These are phyloP conservation scores for Anseranas semipalmata DNA, from an alignment of 2,113 vertebrate genomes.

Conservation along the genomic window DNA sequence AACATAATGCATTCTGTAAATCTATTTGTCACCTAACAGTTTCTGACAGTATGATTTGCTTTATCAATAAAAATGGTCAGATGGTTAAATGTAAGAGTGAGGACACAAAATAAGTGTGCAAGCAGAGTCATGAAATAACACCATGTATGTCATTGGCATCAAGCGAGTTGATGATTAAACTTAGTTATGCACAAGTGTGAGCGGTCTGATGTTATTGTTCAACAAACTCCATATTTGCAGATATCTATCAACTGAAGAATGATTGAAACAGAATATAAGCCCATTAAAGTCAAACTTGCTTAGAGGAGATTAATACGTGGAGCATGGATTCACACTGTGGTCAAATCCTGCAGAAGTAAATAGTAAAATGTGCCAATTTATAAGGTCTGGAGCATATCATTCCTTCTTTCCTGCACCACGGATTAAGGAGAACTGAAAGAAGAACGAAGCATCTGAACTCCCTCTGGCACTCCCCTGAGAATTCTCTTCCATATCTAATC, in stretches of 20 bases:
- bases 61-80: background rate
- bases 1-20: background rate
- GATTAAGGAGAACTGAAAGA: background rate
- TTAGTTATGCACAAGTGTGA: background rate
- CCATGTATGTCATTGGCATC: background rate
- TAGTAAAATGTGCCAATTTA: background rate
- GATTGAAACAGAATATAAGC: background rate
- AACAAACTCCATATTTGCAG: background rate
- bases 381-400: background rate
- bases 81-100: background rate
- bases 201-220: background rate
- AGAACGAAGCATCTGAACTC: background rate
- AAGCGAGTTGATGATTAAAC: background rate
- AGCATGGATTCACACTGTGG: background rate
- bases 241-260: background rate
- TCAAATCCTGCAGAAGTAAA: background rate
- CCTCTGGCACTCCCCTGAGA: background rate
- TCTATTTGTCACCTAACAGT: background rate
- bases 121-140: background rate
- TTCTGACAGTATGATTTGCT: background rate
- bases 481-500: background rate
- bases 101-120: background rate
- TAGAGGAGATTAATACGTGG: background rate
- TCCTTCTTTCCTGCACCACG: background rate
- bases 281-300: conserved; percentile 14